Conservation (phyloP, 1,140 invertebrate species). For the Drosophila littoralis region DNA sequence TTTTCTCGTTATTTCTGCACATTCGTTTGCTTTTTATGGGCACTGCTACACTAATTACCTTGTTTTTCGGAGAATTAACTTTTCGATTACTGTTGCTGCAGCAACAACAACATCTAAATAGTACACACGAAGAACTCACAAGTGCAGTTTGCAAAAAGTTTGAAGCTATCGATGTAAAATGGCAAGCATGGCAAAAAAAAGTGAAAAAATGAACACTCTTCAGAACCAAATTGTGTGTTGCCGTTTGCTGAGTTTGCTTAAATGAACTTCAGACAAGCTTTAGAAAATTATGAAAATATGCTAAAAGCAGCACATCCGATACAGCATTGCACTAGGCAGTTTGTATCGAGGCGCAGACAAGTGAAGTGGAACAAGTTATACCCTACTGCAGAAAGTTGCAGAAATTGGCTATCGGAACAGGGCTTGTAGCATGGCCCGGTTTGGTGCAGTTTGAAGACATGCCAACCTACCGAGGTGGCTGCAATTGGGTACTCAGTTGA, state of each 20-base stretch:
- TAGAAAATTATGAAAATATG: constrained; percentile 68
- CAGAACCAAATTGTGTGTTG: constrained; percentile 55
- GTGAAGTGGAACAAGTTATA: constrained; percentile 16
- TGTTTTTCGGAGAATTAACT: constrained; percentile 82
- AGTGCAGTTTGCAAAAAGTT: constrained; percentile 65
- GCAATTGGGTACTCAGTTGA: constrained; percentile 18
- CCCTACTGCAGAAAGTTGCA: constrained; percentile 10
- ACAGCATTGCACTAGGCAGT: constrained; percentile 28
- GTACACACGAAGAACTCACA: constrained; percentile 42
- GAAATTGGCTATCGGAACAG: constrained; percentile 5
- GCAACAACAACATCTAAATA: constrained; percentile 8
- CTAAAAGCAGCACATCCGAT: constrained; percentile 32
- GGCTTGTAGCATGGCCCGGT: constrained; percentile 2
- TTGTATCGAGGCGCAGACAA: neutral
- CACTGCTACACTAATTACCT: constrained; percentile 81
- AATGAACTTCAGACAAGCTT: constrained; percentile 48
- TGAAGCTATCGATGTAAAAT: constrained; percentile 50
- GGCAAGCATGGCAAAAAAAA: neutral
- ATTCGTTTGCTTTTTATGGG: constrained; percentile 80
- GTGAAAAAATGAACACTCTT: constrained; percentile 16
- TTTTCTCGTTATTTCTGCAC: constrained; percentile 82
- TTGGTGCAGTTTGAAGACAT: neutral
- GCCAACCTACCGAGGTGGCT: constrained; percentile 16
- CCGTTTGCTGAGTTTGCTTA: constrained; percentile 32
- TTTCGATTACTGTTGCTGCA: constrained; percentile 76